These are phyloP conservation scores for Unio pictorum DNA, from an alignment of 2,888 invertebrate genomes.

Conservation along the genomic window DNA sequence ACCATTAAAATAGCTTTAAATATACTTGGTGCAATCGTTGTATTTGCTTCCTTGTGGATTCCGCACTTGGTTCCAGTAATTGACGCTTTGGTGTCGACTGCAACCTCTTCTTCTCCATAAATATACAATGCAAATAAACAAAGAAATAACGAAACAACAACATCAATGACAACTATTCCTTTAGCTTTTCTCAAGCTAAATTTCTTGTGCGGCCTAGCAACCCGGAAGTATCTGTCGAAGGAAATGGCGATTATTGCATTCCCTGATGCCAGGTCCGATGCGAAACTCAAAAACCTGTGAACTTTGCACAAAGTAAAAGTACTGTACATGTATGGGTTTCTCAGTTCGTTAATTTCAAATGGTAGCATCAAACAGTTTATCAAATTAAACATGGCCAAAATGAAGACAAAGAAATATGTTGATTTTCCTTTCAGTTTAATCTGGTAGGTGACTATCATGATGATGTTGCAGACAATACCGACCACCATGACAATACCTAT, in stretches of 20 bases:
- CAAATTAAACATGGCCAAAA: conserved; percentile 24
- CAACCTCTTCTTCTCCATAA: conserved; percentile 20
- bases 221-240: conserved; percentile 33
- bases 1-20: conserved; percentile 23
- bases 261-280: conserved; percentile 30
- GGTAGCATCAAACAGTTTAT: conserved; percentile 21
- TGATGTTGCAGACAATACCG: conserved; percentile 25
- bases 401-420: conserved; percentile 33
- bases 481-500: conserved; percentile 17
- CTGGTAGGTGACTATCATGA: conserved; percentile 26
- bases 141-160: conserved; percentile 9
- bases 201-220: conserved; percentile 25
- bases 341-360: conserved; percentile 17
- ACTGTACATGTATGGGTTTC: conserved; percentile 23
- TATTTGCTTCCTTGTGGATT: conserved; percentile 9
- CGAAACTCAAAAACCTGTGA: conserved; percentile 18
- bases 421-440: conserved; percentile 20
- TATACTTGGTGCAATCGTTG: conserved; percentile 18
- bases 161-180: conserved; percentile 11
- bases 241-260: conserved; percentile 35
- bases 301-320: conserved; percentile 15
- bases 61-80: conserved; percentile 21
- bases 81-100: conserved; percentile 9
- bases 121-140: conserved; percentile 18
- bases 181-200: conserved; percentile 23